Evolutionary conservation across 2,113 vertebrate species (phyloP).

Genomic region (Philantomba maxwellii): DNA sequence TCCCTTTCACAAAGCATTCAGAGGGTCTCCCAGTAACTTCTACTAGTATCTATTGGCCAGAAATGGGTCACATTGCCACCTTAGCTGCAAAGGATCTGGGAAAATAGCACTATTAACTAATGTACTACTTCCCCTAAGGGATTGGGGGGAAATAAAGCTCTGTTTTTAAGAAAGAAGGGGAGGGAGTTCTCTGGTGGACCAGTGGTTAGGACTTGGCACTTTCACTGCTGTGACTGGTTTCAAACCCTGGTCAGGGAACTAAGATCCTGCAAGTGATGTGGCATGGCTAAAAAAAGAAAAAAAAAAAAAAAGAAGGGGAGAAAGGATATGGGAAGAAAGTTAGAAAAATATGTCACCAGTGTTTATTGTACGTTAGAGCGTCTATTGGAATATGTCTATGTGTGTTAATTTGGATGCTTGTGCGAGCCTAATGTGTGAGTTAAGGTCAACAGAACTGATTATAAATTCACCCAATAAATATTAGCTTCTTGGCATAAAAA

Average conservation of each 20-base stretch:
- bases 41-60: neutral
- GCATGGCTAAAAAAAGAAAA: neutral
- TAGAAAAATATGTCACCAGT: neutral
- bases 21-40: neutral
- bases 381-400: neutral
- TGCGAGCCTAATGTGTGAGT: neutral
- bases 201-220: neutral
- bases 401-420: neutral
- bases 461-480: neutral
- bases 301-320: neutral
- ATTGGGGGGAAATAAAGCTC: neutral
- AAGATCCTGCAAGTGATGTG: neutral
- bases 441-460: neutral
- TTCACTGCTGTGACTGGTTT: neutral
- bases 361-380: neutral
- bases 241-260: neutral
- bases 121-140: neutral
- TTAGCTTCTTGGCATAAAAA: neutral
- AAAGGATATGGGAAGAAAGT: neutral
- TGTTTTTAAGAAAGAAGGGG: neutral
- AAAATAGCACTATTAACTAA: constrained; percentile 1
- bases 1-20: neutral
- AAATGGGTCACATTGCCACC: neutral
- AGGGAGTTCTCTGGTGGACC: neutral
- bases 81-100: neutral